phyloP scores from a whole-genome alignment of 1,140 invertebrate genomes.

The Drosophila carrolli region DNA sequence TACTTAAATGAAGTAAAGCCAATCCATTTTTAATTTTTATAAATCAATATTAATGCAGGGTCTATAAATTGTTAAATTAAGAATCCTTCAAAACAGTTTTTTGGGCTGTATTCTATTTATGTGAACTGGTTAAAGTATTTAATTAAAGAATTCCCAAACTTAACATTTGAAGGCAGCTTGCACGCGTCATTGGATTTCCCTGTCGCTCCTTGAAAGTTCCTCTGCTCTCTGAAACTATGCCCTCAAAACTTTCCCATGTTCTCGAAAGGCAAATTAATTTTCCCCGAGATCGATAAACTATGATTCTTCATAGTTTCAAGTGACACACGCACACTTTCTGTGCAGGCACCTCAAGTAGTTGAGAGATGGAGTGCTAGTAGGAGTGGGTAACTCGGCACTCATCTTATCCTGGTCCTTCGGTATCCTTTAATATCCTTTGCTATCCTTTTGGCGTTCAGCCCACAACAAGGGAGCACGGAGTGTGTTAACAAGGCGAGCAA shows the following conservation, averaged over 20 bases:
- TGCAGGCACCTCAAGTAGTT: conserved; percentile 9
- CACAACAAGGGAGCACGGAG: conserved; percentile 18
- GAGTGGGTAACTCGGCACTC: conserved; percentile 54
- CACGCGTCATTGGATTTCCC: not conserved
- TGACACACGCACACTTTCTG: conserved; percentile 12
- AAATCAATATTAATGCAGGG: too few relatives aligned
- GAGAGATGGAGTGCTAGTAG: not conserved
- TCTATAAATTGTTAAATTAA: too few relatives aligned
- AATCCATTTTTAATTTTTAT: too few relatives aligned
- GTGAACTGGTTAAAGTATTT: not conserved
- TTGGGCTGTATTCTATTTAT: too few relatives aligned
- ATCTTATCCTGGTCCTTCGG: conserved; percentile 27
- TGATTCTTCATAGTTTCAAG: conserved; percentile 29
- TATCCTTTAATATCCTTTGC: too few relatives aligned
- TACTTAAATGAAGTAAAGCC: too few relatives aligned
- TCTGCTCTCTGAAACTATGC: conserved; percentile 8
- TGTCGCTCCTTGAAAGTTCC: conserved; percentile 2
- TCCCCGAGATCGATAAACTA: conserved; percentile 30
- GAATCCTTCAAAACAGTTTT: too few relatives aligned
- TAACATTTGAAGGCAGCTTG: not conserved
- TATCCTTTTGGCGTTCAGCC: not conserved
- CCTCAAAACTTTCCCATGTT: conserved; percentile 14
- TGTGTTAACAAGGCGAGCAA: conserved; percentile 64
- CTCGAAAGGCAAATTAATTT: conserved; percentile 39
- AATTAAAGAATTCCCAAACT: not conserved